Evolutionary conservation across 2,113 vertebrate species (phyloP).

Genomic region (Halichoeres trimaculatus): DNA sequence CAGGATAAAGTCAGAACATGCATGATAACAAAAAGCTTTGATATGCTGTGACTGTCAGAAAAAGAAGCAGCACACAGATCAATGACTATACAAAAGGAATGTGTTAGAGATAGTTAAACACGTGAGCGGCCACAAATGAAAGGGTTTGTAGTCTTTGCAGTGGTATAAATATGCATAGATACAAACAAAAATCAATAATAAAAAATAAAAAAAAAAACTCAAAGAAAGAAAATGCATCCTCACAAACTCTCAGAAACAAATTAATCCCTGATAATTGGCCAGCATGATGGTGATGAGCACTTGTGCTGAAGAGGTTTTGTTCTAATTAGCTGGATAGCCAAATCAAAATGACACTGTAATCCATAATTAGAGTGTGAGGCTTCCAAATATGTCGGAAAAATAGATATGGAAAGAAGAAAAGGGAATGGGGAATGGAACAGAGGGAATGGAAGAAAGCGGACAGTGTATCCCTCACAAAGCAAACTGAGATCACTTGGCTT

Average conservation of each 20-base stretch:
- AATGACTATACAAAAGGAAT: background rate
- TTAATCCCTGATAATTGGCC: conserved; percentile 50
- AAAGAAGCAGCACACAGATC: background rate
- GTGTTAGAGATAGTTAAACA: background rate
- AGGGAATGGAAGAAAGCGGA: background rate
- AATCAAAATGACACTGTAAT: conserved; percentile 56
- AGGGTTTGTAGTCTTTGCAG: background rate
- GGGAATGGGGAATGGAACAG: background rate
- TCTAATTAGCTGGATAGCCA: conserved; percentile 57
- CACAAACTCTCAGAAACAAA: conserved; percentile 14
- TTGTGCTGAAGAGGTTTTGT: conserved; percentile 38
- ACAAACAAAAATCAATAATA: conserved; percentile 8
- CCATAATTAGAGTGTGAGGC: conserved; percentile 45
- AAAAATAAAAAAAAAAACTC: background rate
- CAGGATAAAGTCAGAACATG: background rate
- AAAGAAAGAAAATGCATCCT: background rate
- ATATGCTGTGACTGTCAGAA: background rate
- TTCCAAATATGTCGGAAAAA: conserved; percentile 41
- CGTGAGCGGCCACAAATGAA: background rate
- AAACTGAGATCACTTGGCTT: background rate
- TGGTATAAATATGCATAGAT: conserved; percentile 6
- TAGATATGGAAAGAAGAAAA: conserved; percentile 6
- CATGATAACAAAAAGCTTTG: background rate
- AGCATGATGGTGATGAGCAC: conserved; percentile 32
- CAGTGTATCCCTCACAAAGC: background rate